phyloP scores from a whole-genome alignment of 2,888 invertebrate genomes.

The Drosophila cognata region DNA sequence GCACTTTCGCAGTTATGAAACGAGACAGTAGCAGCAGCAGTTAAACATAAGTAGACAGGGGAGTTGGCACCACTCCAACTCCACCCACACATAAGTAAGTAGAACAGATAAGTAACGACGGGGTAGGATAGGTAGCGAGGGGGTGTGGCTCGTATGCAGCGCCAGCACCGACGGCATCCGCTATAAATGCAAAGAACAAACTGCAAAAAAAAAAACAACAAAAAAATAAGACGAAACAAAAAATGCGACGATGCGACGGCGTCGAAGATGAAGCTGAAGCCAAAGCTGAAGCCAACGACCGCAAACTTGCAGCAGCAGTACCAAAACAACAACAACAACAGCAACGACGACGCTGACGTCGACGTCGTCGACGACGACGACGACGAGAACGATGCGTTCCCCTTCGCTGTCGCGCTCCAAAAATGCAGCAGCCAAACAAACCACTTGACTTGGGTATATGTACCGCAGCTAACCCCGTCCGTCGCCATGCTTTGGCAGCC shows the following conservation, averaged over 20 bases:
- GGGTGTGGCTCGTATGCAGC: conserved; percentile 10
- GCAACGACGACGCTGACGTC: background rate
- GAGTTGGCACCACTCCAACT: conserved; percentile 25
- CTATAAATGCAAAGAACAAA: conserved; percentile 65
- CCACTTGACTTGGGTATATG: conserved; percentile 69
- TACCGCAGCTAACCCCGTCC: conserved; percentile 15
- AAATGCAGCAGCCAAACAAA: conserved; percentile 69
- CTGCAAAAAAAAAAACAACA: conserved; percentile 46
- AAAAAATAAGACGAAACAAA: conserved; percentile 41
- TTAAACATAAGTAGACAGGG: conserved; percentile 33
- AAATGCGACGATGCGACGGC: conserved; percentile 44
- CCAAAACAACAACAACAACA: background rate
- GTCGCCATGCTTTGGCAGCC: conserved; percentile 23
- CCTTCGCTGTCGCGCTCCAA: conserved; percentile 55
- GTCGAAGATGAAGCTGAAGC: conserved; percentile 32
- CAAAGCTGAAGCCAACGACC: conserved; percentile 70
- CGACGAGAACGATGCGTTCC: conserved; percentile 25
- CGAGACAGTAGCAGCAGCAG: conserved; percentile 37
- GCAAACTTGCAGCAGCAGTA: conserved; percentile 63
- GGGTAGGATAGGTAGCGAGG: background rate
- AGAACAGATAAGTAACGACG: conserved; percentile 20
- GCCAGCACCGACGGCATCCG: conserved; percentile 53
- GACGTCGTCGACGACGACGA: conserved; percentile 4
- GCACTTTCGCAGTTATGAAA: conserved; percentile 60
- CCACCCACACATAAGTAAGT: conserved; percentile 42